Conservation (phyloP, 2,797 vertebrate genomes). For the Phataginus tricuspis region DNA sequence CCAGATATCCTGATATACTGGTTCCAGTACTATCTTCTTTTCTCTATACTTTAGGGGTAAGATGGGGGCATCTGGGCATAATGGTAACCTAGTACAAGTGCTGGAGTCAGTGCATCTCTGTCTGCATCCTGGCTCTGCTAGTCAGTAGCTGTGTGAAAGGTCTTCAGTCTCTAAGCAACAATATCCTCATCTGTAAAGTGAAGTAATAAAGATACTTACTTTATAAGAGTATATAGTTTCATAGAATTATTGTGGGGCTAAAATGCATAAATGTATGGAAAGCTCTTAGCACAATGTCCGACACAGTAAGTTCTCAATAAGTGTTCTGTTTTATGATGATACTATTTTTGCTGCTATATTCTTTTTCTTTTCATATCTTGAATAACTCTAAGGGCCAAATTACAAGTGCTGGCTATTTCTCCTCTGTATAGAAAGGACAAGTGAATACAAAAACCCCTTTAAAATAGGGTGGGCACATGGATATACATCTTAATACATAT, state of each 20-base stretch:
- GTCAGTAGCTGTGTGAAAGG: not conserved
- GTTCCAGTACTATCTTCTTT: not conserved
- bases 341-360: not conserved
- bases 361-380: not conserved
- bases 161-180: not conserved
- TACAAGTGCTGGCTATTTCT: not conserved
- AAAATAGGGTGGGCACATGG: not conserved
- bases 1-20: not conserved
- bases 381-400: slow-evolving; percentile 20
- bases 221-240: not conserved
- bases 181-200: not conserved
- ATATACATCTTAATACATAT: too few relatives aligned
- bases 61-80: not conserved
- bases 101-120: not conserved
- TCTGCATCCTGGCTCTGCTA: not conserved
- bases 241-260: not conserved
- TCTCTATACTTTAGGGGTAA: not conserved
- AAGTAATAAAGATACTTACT: not conserved
- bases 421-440: slow-evolving; percentile 13
- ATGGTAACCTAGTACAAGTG: not conserved
- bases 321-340: slow-evolving; percentile 8
- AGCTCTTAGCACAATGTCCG: not conserved
- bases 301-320: not conserved
- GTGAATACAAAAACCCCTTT: not conserved
- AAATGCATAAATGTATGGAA: not conserved